Base-by-base conservation (phyloP, 2,113 vertebrate genomes). In the Anas platyrhynchos region DNA sequence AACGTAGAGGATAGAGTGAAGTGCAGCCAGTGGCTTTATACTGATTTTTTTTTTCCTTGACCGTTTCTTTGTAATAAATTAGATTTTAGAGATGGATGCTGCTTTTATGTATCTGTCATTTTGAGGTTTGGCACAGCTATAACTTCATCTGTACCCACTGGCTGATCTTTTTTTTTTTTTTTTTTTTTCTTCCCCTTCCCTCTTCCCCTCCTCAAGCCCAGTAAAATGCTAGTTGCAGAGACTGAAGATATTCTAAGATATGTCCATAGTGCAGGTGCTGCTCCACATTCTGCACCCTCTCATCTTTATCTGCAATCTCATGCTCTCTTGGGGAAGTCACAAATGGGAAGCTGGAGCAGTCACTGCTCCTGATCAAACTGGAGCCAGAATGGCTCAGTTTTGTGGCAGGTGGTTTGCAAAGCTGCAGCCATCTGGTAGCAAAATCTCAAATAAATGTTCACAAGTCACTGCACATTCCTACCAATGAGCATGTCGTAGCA, bases 351-450 rank as follows among this genome's bases (percentile, higher is more conserved):
- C 8, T 67, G 44, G 34, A 56, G 52, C 67, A 79, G 38, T 66
- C 44, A 26, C 22, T 65, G 50, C 17, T 89, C 38, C 63, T 80
- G 22, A 63, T 67, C 32, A 55, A 58, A 52, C 15, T 32, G 46
- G 52, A 48, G 46, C 77, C 81, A 83, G 86, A 46, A 71, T 4
- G 44, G 62, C 13, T 83, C 34, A 13, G 63, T 26, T 29, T 43
- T 44, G 59, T 48, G 48, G 89, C 83, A 88, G 86, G 78, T 90
- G 89, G 86, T 77, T 90, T 90, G 83, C 43, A 83, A 73, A 95
- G 54, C 74, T 90, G 74, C n/a, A 88, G 54, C 89, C 94, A 94
- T 90, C 89, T 87, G 89, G 74, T 65, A 92, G 48, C 48, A 81
- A 77, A 58, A 77, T 87, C 68, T 92, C 89, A 77, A 90, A 38